Evolutionary conservation across 2,797 vertebrate genomes (phyloP).

Genomic region (Bovichtus variegatus): DNA sequence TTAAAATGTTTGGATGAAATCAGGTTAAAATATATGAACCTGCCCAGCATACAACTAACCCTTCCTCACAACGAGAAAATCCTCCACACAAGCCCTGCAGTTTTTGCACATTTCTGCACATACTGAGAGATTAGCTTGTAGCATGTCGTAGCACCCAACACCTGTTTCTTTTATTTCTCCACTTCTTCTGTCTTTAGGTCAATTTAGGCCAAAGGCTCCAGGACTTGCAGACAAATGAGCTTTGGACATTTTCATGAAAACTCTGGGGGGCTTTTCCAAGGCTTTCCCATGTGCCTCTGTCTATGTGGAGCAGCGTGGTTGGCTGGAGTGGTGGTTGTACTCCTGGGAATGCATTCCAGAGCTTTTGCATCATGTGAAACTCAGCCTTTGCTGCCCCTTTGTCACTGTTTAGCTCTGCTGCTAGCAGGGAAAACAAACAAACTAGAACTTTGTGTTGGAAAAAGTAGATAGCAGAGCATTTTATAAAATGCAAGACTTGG

Average conservation of each 20-base stretch:
- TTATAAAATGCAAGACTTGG: background rate
- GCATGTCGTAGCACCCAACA: conserved; percentile 18
- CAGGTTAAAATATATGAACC: background rate
- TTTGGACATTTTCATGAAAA: conserved; percentile 25
- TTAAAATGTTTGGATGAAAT: background rate
- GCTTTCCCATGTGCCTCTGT: conserved; percentile 45
- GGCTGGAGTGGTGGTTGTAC: conserved; percentile 52
- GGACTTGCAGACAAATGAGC: conserved; percentile 32
- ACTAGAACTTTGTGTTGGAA: conserved; percentile 1
- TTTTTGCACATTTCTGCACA: conserved; percentile 41
- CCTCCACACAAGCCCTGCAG: background rate
- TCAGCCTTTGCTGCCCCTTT: conserved; percentile 64
- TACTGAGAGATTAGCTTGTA: background rate
- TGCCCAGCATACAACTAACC: too few relatives aligned
- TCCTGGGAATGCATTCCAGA: conserved; percentile 79
- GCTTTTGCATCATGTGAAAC: conserved; percentile 82
- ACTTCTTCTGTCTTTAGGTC: conserved; percentile 13
- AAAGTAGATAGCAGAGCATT: background rate
- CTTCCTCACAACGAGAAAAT: background rate
- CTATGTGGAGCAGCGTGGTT: conserved; percentile 44
- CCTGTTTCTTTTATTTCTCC: conserved; percentile 53
- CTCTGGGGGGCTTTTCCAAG: conserved; percentile 45
- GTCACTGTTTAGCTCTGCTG: conserved; percentile 54
- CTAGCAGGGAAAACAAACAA: conserved; percentile 61
- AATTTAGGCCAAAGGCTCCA: conserved; percentile 29